Evolutionary conservation across 2,888 invertebrate genomes (phyloP), one percentile per base, ranked within the genome.

Genomic region (Hydrotaea cyrtoneurina): DNA sequence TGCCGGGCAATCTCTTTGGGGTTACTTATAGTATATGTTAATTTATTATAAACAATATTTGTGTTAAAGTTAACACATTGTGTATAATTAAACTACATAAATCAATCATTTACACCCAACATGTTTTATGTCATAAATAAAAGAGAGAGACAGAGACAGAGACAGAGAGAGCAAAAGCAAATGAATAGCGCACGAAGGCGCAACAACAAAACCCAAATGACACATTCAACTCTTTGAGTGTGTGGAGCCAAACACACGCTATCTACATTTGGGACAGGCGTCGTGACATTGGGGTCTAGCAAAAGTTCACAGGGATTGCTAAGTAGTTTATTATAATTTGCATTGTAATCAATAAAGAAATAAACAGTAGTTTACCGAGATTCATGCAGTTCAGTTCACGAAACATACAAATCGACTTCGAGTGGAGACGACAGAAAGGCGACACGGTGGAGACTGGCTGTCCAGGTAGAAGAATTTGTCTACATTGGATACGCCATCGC

Each of bases 21-120:
- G 3, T 31, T 31, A 31, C 7, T 66, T 57, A 43, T 69, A n/a
- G n/a, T n/a, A 26, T 66, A 74, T 85, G 81, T 85, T 82, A 85
- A 85, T 82, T 82, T 85, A 85, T 79, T 82, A 76, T 77, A 82
- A 85, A 85, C 79, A 85, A 85, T 77, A 82, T 85, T 82, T 85
- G 85, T 74, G 82, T 79, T 85, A 85, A 82, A 85, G 73, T 85
- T 85, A 82, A 78, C 85, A 85, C 85, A 71, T 82, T 85, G 85
- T 85, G 79, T 85, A 82, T 85, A 85, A 85, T 85, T 85, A 85
- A 85, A 85, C 85, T 85, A 85, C 81, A 85, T 85, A 85, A 85
- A 85, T 85, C 85, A 85, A 85, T 85, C 84, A 85, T 82, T 85
- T 82, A 73, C 85, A 77, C 73, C 85, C 85, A 85, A 85, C 85